phyloP scores from a whole-genome alignment of 2,113 vertebrate genomes.

The Myrmophylax atrothorax region DNA sequence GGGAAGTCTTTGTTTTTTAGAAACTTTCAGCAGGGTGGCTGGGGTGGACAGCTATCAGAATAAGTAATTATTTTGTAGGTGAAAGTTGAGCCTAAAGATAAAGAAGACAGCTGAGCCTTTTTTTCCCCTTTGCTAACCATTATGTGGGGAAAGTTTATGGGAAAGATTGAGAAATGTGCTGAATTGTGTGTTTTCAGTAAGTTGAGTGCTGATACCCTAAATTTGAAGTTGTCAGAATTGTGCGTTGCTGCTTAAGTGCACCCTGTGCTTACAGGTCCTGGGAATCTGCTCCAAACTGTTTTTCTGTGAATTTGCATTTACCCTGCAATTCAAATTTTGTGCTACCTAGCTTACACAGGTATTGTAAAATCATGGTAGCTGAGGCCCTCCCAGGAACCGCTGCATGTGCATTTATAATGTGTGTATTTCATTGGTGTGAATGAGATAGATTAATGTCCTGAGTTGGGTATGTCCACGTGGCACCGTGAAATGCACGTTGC shows the following conservation, averaged over 20 bases:
- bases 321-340: background rate
- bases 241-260: background rate
- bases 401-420: background rate
- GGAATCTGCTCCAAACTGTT: background rate
- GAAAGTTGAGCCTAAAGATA: background rate
- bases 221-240: background rate
- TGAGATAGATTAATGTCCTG: background rate
- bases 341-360: background rate
- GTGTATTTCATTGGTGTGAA: background rate
- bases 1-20: background rate
- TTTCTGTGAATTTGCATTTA: background rate
- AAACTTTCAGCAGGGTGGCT: background rate
- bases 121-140: background rate
- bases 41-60: background rate
- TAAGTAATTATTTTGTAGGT: background rate
- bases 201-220: background rate
- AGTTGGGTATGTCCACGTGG: background rate
- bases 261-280: background rate
- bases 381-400: background rate
- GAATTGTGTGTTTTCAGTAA: background rate
- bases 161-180: background rate
- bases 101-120: background rate
- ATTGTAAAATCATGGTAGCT: background rate
- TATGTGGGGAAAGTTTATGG: background rate
- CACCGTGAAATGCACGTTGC: background rate